Evolutionary conservation across 2,888 invertebrate species (phyloP).

Genomic region (Eupithecia dodoneata): DNA sequence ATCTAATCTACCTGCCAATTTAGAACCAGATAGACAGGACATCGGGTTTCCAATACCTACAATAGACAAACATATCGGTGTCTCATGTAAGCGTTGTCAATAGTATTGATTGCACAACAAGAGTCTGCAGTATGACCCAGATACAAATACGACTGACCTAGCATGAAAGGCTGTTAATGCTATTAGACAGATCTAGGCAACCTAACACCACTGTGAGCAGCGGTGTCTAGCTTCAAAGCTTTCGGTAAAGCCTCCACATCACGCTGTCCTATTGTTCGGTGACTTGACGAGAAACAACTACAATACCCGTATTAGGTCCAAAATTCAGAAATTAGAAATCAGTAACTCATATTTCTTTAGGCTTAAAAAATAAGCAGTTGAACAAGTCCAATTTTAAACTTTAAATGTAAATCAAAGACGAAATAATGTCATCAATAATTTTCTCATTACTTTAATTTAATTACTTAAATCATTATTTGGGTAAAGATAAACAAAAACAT

Average conservation of each 20-base stretch:
- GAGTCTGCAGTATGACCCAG: conserved; percentile 68
- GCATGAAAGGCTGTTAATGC: conserved; percentile 61
- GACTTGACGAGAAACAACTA: not conserved
- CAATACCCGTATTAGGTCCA: not conserved
- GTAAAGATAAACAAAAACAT: conserved; percentile 1
- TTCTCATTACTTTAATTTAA: not conserved
- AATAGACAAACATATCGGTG: not conserved
- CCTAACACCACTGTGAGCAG: conserved; percentile 38
- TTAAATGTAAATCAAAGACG: not conserved
- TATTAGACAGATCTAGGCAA: conserved; percentile 53
- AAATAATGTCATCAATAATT: not conserved
- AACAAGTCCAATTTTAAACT: not conserved
- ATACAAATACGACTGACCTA: conserved; percentile 65
- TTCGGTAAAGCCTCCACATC: not conserved
- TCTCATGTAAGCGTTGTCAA: conserved; percentile 44
- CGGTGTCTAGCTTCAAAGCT: conserved; percentile 2
- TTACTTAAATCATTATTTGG: not conserved
- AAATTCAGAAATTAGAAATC: not conserved
- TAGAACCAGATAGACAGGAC: not conserved
- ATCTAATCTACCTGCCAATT: not conserved
- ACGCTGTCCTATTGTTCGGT: not conserved
- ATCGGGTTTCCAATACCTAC: not conserved
- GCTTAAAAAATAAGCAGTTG: not conserved
- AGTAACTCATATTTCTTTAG: not conserved
- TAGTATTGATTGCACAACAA: conserved; percentile 67